A percentile compares a stretch with the other conserved stretches of the same genome.
Evolutionary conservation across 2,113 vertebrate genomes (phyloP).

Genomic region (Bettongia penicillata): DNA sequence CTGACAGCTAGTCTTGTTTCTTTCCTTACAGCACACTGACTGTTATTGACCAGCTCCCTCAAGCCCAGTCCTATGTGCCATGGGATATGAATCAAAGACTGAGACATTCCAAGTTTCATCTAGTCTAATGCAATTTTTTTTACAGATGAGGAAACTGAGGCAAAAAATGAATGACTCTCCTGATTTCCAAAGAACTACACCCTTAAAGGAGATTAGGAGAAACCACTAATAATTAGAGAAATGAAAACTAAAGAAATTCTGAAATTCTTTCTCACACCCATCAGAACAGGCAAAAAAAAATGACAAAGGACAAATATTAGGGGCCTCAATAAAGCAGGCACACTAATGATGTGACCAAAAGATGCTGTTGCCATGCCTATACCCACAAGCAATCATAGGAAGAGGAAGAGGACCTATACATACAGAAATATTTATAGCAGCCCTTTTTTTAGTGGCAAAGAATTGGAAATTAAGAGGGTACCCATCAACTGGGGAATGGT

Average conservation of each 20-base stretch:
- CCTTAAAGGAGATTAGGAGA: not conserved
- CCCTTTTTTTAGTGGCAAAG: not conserved
- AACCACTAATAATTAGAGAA: not conserved
- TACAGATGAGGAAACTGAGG: not conserved
- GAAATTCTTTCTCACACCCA: not conserved
- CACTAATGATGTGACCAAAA: not conserved
- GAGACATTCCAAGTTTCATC: not conserved
- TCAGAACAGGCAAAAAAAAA: not conserved
- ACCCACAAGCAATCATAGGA: not conserved
- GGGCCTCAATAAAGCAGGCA: not conserved
- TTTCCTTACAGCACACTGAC: not conserved
- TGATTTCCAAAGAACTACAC: not conserved
- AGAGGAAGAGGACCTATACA: not conserved
- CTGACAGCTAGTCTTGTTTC: not conserved
- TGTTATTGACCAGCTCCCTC: not conserved
- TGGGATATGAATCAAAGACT: not conserved
- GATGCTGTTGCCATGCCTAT: not conserved
- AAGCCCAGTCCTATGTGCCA: not conserved
- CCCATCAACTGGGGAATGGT: not conserved
- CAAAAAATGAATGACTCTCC: not conserved
- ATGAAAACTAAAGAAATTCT: no score
- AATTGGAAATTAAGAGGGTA: not conserved
- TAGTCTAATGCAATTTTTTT: not conserved
- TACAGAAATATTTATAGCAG: not conserved
- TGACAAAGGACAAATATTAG: not conserved